A percentile compares a stretch with the other conserved stretches of the same genome.
Conservation (phyloP, 2,113 vertebrate genomes). For the Leucoraja erinaceus region DNA sequence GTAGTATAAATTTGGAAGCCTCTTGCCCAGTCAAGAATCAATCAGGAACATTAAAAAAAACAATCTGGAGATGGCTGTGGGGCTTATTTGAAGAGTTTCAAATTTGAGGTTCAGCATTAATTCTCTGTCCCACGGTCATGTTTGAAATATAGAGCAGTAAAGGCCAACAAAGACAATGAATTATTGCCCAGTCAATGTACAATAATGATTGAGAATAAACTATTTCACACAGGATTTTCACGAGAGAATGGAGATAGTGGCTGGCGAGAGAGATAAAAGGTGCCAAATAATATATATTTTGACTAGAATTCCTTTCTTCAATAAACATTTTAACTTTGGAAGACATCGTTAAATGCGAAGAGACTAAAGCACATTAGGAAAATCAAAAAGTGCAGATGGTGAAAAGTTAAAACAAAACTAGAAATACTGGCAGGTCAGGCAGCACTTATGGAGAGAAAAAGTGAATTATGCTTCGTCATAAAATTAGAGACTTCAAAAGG, state of each 20-base stretch:
- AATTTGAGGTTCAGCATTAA: not conserved
- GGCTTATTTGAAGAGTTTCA: not conserved
- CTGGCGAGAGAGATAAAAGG: not conserved
- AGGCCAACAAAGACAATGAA: not conserved
- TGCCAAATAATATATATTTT: not conserved
- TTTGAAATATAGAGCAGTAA: not conserved
- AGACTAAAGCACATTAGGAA: not conserved
- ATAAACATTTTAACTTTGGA: not conserved
- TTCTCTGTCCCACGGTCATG: not conserved
- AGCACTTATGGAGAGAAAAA: too few relatives aligned
- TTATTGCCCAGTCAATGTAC: not conserved
- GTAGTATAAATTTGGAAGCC: not conserved
- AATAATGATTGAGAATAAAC: not conserved
- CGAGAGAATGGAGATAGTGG: not conserved
- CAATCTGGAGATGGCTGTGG: not conserved
- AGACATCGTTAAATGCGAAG: not conserved
- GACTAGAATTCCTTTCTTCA: not conserved
- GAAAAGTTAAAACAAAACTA: too few relatives aligned
- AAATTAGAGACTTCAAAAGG: too few relatives aligned
- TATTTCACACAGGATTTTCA: not conserved
- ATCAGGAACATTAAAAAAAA: not conserved
- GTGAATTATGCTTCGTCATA: too few relatives aligned
- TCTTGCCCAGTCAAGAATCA: not conserved
- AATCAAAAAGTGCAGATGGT: too few relatives aligned
- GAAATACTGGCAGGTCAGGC: too few relatives aligned